A percentile compares a stretch with the other conserved stretches of the same genome.
phyloP scores from a whole-genome alignment of 35 echinoderm and acorn worm genomes.

The Ophiothrix spiculata region DNA sequence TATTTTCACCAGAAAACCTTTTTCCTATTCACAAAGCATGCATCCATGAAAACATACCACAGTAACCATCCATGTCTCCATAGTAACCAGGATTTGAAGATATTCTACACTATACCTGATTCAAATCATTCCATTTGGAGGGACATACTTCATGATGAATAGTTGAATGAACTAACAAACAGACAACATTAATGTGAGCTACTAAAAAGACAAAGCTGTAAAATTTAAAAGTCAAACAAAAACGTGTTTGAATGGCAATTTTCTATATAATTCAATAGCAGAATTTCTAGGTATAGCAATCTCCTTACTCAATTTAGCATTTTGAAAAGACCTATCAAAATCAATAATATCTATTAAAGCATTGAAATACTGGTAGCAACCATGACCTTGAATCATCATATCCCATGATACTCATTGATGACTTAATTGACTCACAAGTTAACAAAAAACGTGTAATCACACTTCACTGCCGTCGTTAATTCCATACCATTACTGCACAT shows the following conservation, averaged over 20 bases:
- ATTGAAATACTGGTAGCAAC: not conserved
- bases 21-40: not conserved
- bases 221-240: too few relatives aligned
- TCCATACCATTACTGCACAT: not conserved
- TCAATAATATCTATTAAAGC: not conserved
- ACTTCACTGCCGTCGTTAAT: not conserved
- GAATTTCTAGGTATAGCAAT: too few relatives aligned
- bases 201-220: too few relatives aligned
- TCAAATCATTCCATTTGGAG: too few relatives aligned
- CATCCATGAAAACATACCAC: not conserved
- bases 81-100: not conserved
- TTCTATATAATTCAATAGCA: too few relatives aligned
- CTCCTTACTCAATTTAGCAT: too few relatives aligned
- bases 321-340: too few relatives aligned
- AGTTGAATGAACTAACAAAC: too few relatives aligned
- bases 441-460: not conserved
- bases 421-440: not conserved
- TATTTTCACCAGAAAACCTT: not conserved
- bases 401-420: not conserved
- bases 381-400: not conserved
- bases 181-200: too few relatives aligned
- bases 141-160: too few relatives aligned
- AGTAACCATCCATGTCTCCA: not conserved
- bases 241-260: too few relatives aligned
- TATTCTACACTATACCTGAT: too few relatives aligned